Evolutionary conservation across 2,888 invertebrate species (phyloP).

Genomic region (Notodonta dromedarius): DNA sequence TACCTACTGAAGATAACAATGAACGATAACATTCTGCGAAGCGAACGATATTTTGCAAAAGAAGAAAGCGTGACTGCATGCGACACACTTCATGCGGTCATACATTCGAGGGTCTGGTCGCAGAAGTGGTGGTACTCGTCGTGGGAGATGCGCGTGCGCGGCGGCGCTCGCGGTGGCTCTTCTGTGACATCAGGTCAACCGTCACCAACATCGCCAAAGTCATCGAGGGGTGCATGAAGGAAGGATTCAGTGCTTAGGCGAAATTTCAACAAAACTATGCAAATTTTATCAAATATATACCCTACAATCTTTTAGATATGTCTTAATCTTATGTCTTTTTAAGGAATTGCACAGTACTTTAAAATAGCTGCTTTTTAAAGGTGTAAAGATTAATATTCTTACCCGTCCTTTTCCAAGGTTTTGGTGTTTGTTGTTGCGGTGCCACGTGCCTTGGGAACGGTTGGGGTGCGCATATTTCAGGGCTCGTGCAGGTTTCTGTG

Average conservation of each 20-base stretch:
- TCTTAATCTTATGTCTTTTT: no score
- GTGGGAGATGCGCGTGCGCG: slow-evolving; percentile 85
- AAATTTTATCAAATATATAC: not conserved
- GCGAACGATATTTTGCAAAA: slow-evolving; percentile 43
- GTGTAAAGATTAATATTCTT: slow-evolving; percentile 26
- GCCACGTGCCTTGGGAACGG: slow-evolving; percentile 76
- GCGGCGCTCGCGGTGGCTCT: slow-evolving; percentile 76
- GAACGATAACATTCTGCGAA: slow-evolving; percentile 30
- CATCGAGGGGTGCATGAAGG: slow-evolving; percentile 51
- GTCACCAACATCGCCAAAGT: slow-evolving; percentile 27
- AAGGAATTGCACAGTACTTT: no score
- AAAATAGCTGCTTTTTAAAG: no score
- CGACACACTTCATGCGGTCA: slow-evolving; percentile 62
- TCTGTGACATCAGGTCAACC: slow-evolving; percentile 44
- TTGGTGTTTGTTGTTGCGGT: slow-evolving; percentile 67
- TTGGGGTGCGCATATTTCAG: slow-evolving; percentile 72
- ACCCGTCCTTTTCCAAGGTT: slow-evolving; percentile 83
- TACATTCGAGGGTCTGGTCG: slow-evolving; percentile 92
- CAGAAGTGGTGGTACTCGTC: slow-evolving; percentile 92
- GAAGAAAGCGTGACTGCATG: slow-evolving; percentile 64
- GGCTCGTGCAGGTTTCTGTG: slow-evolving; percentile 72
- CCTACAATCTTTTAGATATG: no score
- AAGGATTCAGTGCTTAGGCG: slow-evolving; percentile 50
- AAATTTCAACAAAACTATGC: slow-evolving; percentile 10
- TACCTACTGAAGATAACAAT: not conserved